Base-by-base conservation (phyloP, 2,888 invertebrate genomes). In the Watsonalla cultraria region DNA sequence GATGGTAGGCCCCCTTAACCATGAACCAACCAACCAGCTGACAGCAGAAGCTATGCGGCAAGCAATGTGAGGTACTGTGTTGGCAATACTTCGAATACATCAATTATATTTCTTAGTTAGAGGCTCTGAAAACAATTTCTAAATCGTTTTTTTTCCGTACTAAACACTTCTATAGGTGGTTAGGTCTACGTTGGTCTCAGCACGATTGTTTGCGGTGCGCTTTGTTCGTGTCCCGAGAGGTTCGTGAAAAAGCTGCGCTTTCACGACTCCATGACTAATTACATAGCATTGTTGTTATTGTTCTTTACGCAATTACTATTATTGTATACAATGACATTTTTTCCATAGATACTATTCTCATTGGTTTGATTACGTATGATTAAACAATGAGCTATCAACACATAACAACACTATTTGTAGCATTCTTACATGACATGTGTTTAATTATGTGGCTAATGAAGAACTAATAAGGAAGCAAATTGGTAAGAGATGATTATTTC, bases 231-330 rank as follows among this genome's bases (percentile, higher is more conserved):
- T 63, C 71, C 66, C 67, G 70, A 72, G 67, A 57, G 64, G 58
- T 59, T 70, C 71, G 70, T 72, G 68, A 76, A 78, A 81, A 84
- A 84, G 75, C 71, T 78, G 67, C 74, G 82, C 87, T 87, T 88
- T 88, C 87, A 78, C 86, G 78, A 73, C 68, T 75, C 61, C 58
- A 57, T 61, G 54, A 66, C 69, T 80, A 81, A 80, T 83, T 78
- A 74, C 65, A 65, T 58, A 53, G 53, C 62, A 60, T 58, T 53
- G 52, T 62, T 58, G 60, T 66, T 72, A 74, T 76, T 79, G 78
- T 78, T 78, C 74, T 73, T 79, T 79, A 70, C 70, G 69, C 71
- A 78, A 78, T 57, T 56, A 52, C 54, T 50, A 52, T 45, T 51
- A 50, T 54, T 54, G 55, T 37, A 39, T 48, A 50, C 46, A 54